Conservation (phyloP, 1,140 invertebrate genomes). For the Aphaenogaster ashmeadi region DNA sequence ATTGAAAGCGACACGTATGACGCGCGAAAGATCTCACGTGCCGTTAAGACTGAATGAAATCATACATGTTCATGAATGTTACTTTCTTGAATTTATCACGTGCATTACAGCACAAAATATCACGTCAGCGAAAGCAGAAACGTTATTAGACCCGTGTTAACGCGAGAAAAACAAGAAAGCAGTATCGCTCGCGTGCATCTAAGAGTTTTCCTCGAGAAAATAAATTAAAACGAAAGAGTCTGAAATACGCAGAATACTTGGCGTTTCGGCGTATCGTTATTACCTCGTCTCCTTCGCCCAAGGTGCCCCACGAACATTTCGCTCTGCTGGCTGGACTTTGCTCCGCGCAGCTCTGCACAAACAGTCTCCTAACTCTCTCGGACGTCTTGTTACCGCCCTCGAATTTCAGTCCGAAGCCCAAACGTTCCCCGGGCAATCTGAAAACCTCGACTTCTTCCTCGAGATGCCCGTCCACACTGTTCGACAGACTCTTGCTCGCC, state of each 20-base stretch:
- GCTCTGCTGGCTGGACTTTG: constrained; percentile 95
- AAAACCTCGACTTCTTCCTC: constrained; percentile 93
- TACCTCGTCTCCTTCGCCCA: constrained; percentile 94
- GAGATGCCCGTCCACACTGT: constrained; percentile 81
- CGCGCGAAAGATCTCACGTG: constrained; percentile 35
- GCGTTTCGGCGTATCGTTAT: not conserved
- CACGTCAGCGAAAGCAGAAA: constrained; percentile 46
- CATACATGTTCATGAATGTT: constrained; percentile 60
- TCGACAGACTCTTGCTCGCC: constrained; percentile 64
- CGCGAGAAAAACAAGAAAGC: constrained; percentile 6
- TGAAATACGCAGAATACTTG: not conserved
- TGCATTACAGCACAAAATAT: constrained; percentile 44
- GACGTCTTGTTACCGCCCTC: constrained; percentile 94
- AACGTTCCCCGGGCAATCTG: constrained; percentile 94
- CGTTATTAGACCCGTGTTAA: constrained; percentile 20
- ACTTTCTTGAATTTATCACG: constrained; percentile 56
- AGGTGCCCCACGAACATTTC: constrained; percentile 92
- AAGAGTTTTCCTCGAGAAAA: not conserved
- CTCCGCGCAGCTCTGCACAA: constrained; percentile 95
- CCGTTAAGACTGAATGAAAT: constrained; percentile 51
- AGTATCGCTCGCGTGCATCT: not conserved
- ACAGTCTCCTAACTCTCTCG: constrained; percentile 91
- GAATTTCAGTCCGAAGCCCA: constrained; percentile 97
- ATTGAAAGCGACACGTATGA: constrained; percentile 55
- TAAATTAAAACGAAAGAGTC: not conserved